Conservation (phyloP, 37 sponge, comb jelly and placozoan species). For the Corticium candelabrum region DNA sequence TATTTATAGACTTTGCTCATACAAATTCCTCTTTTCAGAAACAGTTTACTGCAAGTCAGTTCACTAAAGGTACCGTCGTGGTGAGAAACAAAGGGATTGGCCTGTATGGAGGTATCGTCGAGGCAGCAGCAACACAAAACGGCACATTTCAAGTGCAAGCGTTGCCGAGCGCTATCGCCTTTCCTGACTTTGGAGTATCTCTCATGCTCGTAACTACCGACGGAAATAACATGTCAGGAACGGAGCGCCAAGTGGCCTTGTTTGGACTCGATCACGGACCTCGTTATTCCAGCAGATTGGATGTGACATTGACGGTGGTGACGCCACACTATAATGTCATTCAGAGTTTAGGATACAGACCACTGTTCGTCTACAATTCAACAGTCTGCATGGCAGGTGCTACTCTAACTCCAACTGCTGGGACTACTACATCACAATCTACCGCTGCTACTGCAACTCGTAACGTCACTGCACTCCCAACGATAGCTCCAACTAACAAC, state of each 20-base stretch:
- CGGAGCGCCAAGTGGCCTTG: conserved; percentile 11
- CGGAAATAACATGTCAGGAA: background rate
- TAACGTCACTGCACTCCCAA: background rate
- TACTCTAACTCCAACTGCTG: background rate
- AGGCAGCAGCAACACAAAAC: conserved; percentile 2
- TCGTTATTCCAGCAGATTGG: background rate
- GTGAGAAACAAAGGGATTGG: conserved; percentile 6
- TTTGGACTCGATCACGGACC: background rate
- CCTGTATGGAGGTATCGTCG: conserved; percentile 44
- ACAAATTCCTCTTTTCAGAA: conserved; percentile 25
- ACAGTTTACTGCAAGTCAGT: conserved; percentile 25
- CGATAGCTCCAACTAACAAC: background rate
- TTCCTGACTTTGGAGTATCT: conserved; percentile 14
- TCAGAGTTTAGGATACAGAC: background rate
- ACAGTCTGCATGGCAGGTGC: background rate
- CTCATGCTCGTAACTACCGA: conserved; percentile 52
- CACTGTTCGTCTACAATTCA: background rate
- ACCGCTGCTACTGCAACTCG: background rate
- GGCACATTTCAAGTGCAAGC: background rate
- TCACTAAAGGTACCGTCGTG: conserved; percentile 21
- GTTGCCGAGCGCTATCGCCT: background rate
- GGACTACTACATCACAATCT: background rate
- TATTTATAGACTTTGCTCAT: conserved; percentile 40
- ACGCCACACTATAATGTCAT: background rate
- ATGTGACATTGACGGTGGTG: background rate